Conservation (phyloP, 2,113 vertebrate species). For the Platysternon megacephalum region DNA sequence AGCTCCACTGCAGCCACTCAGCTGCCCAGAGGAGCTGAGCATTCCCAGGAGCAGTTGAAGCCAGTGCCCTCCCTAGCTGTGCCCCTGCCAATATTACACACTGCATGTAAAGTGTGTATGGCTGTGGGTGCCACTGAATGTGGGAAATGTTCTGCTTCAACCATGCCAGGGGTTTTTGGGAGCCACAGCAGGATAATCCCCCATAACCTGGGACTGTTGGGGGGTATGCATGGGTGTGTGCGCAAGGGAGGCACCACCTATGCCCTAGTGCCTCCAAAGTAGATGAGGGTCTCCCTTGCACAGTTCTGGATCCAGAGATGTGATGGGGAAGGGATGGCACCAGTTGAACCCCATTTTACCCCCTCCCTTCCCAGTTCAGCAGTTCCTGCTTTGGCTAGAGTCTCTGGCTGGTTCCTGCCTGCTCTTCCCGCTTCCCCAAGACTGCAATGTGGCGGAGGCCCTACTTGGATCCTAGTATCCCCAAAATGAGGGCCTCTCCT, state of each 20-base stretch:
- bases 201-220: neutral
- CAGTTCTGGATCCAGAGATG: neutral
- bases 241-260: neutral
- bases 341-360: neutral
- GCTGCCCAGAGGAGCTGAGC: neutral
- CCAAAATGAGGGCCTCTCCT: neutral
- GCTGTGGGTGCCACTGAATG: neutral
- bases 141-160: neutral
- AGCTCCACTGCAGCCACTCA: neutral
- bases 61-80: neutral
- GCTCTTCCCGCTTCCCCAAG: neutral
- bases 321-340: neutral
- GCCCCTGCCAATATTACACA: neutral
- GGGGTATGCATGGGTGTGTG: neutral
- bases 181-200: neutral
- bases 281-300: accelerated
- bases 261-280: accelerated
- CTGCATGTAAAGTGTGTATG: neutral
- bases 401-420: neutral
- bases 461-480: neutral
- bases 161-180: neutral
- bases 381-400: neutral
- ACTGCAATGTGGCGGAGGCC: neutral
- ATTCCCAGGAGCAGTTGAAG: neutral
- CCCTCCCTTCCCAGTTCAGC: neutral